Evolutionary conservation across 2,113 vertebrate genomes (phyloP).

Genomic region (Bos javanicus): DNA sequence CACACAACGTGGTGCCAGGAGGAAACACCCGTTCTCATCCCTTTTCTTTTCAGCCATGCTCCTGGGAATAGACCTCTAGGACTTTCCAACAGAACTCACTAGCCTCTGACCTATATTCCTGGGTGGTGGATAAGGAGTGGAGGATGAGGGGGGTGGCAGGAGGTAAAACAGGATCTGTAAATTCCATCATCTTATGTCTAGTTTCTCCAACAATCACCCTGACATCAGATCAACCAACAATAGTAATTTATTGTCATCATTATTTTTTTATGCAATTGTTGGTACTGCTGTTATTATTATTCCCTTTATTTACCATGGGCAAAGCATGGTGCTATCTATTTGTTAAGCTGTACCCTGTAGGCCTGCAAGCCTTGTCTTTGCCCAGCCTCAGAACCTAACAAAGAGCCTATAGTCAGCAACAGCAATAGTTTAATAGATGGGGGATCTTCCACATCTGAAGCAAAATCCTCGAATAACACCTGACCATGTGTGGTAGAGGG

Average conservation of each 20-base stretch:
- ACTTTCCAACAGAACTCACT: background rate
- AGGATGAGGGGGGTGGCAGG: background rate
- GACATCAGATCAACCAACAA: background rate
- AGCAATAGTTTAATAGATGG: background rate
- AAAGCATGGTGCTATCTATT: background rate
- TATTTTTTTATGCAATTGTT: background rate
- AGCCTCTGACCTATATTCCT: background rate
- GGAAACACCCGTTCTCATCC: accelerated
- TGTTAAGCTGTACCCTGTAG: background rate
- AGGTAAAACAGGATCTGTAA: background rate
- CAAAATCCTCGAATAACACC: background rate
- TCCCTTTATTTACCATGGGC: background rate
- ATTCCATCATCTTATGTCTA: too few species aligned
- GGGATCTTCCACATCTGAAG: background rate
- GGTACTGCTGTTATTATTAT: background rate
- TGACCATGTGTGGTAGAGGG: background rate
- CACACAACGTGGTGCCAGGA: too few species aligned
- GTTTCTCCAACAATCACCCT: background rate
- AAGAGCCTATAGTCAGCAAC: background rate
- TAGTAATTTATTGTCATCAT: background rate
- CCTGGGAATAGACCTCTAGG: too few species aligned
- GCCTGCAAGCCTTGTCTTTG: background rate
- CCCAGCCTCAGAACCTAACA: background rate
- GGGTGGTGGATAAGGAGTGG: too few species aligned
- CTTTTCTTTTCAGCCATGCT: background rate